Evolutionary conservation across 2,113 vertebrate genomes (phyloP), one percentile per base, ranked within the genome.

Genomic region (Actenoides lindsayi): DNA sequence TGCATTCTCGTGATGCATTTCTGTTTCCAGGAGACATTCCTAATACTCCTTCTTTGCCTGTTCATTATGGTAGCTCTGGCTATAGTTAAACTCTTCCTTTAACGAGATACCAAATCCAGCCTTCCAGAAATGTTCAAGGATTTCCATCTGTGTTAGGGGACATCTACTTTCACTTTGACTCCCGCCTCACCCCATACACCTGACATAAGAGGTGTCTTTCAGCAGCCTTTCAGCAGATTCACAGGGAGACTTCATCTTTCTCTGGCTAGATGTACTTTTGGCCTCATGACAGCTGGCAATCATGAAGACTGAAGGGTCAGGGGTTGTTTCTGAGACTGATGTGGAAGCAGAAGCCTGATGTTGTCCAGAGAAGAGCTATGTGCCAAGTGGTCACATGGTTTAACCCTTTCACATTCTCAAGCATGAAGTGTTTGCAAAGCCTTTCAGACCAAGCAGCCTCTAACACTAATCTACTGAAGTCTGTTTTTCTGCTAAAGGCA

Each of bases 81-180:
- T 90, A 95, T 85, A 96, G 87, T 76, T 89, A 85, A 97, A 88
- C 27, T 73, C 35, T 76, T 67, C 18, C 28, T 68, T 86, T 91
- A 79, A 82, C 5, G 19, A 82, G 64, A 88, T 68, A 84, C 12
- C 46, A 87, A 79, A 86, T 94, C 24, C 51, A 92, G 16, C 33
- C 77, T 94, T 30, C 27, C 83, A 89, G n/a, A 93, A 88, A 27
- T 44, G 23, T 59, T 96, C 28, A 23, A 80, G 20, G 1, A 51
- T 68, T 89, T 69, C 53, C 37, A 81, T 79, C 75, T 89, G 30
- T 79, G 19, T 53, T 67, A 83, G 35, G 37, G 48, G 71, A 80
- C 37, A 21, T 84, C 80, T 81, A n/a, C 33, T 31, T 70, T 65
- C 53, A 51, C 44, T 87, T 79, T 69, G 8, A 25, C 13, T 89